These are phyloP conservation scores for Protophormia terraenovae DNA, from an alignment of 2,888 invertebrate genomes.

Conservation along the genomic window DNA sequence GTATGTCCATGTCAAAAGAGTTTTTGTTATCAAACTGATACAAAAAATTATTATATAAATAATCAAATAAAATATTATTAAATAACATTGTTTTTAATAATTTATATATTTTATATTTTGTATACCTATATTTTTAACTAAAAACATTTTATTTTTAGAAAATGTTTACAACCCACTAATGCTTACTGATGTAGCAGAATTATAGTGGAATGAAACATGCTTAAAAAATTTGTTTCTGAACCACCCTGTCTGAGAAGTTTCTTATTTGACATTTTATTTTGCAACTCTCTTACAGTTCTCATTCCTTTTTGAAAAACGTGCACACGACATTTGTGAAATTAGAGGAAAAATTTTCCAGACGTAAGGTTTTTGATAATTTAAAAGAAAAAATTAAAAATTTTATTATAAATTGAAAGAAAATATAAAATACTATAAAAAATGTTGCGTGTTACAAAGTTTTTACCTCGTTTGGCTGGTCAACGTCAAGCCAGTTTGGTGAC, in stretches of 20 bases:
- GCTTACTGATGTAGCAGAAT: not conserved
- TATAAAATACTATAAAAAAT: conserved; percentile 69
- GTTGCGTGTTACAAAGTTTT: conserved; percentile 77
- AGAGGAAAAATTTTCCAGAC: conserved; percentile 41
- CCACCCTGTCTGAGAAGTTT: conserved; percentile 23
- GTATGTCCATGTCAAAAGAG: too few species aligned
- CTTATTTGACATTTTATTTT: conserved; percentile 36
- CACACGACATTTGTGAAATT: conserved; percentile 59
- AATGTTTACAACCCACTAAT: too few species aligned
- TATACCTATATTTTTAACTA: too few species aligned
- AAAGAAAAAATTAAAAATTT: conserved; percentile 22
- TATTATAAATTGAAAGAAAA: conserved; percentile 9
- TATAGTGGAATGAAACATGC: not conserved
- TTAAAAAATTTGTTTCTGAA: not conserved
- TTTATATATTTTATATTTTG: too few species aligned
- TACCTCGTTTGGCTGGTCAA: conserved; percentile 76
- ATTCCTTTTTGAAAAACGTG: conserved; percentile 57
- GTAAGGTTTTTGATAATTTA: conserved; percentile 61
- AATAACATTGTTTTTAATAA: too few species aligned
- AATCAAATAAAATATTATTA: too few species aligned
- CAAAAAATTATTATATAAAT: too few species aligned
- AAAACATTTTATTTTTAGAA: not conserved
- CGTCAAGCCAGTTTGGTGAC: conserved; percentile 68
- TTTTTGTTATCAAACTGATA: too few species aligned
- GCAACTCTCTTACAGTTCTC: conserved; percentile 8